Conservation (phyloP, 1,140 invertebrate species). For the Drosophila auraria region DNA sequence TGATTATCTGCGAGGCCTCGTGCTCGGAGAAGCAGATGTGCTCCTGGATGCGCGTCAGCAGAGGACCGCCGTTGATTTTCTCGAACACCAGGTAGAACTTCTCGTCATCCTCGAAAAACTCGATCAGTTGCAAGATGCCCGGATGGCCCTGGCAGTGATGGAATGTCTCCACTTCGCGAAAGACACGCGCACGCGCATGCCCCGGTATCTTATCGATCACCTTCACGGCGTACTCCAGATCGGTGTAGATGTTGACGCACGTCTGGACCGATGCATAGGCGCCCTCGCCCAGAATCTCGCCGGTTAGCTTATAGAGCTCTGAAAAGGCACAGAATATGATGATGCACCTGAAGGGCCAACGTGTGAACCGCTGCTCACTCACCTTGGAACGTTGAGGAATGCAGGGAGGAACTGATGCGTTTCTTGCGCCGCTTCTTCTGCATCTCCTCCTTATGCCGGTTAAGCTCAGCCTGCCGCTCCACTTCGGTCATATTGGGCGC, state of each 20-base stretch:
- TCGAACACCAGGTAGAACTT: slow-evolving; percentile 99
- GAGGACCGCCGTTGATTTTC: slow-evolving; percentile 96
- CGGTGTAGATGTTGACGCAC: slow-evolving; percentile 95
- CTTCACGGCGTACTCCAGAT: slow-evolving; percentile 98
- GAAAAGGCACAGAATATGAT: neutral
- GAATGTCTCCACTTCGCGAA: slow-evolving; percentile 99
- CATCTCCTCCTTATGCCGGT: slow-evolving; percentile 93
- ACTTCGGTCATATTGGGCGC: slow-evolving; percentile 82
- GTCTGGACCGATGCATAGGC: slow-evolving; percentile 98
- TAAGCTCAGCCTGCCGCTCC: slow-evolving; percentile 86
- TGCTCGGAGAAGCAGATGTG: slow-evolving; percentile 96
- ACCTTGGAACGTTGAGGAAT: slow-evolving; percentile 96
- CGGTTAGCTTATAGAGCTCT: slow-evolving; percentile 98
- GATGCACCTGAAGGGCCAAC: neutral
- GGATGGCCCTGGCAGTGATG: slow-evolving; percentile 98
- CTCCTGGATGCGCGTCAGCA: slow-evolving; percentile 96
- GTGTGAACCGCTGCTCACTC: neutral
- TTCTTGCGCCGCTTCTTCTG: slow-evolving; percentile 94
- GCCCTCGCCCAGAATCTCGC: slow-evolving; percentile 97
- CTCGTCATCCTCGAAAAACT: slow-evolving; percentile 98
- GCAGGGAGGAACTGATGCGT: slow-evolving; percentile 91
- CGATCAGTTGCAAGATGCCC: slow-evolving; percentile 98
- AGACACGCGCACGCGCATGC: slow-evolving; percentile 95
- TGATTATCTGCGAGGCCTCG: slow-evolving; percentile 96
- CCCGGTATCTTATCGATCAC: slow-evolving; percentile 98